These are phyloP conservation scores for Nasonia giraulti DNA, from an alignment of 1,140 invertebrate genomes.

Conservation along the genomic window DNA sequence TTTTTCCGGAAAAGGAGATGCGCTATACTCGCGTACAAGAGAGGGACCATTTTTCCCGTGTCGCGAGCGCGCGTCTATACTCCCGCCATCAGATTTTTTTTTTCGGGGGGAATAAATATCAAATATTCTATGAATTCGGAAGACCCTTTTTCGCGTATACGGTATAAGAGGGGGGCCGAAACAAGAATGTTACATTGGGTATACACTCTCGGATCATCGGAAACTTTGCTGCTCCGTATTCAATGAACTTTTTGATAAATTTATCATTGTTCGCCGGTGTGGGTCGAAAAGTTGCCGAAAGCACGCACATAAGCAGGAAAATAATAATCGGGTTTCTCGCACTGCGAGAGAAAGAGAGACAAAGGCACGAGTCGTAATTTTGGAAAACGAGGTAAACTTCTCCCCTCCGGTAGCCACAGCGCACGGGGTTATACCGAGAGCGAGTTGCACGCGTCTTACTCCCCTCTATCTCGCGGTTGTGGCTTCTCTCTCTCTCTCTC, in stretches of 20 bases:
- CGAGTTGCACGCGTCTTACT: background rate
- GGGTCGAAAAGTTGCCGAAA: background rate
- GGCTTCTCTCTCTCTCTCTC: constrained; percentile 53
- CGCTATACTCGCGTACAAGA: background rate
- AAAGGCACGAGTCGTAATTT: constrained; percentile 21
- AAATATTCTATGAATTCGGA: constrained; percentile 39
- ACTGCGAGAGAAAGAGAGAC: background rate
- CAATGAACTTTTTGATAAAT: background rate
- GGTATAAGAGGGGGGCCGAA: background rate
- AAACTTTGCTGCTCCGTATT: too few species aligned
- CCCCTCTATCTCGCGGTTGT: too few species aligned
- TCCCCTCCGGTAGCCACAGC: background rate
- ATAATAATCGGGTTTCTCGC: background rate
- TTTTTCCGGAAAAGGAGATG: constrained; percentile 14
- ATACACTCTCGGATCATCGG: too few species aligned
- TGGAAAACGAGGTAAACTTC: constrained; percentile 35
- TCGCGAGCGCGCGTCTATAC: background rate
- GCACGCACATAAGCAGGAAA: background rate
- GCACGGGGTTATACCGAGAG: background rate
- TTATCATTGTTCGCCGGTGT: background rate
- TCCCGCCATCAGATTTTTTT: constrained; percentile 5
- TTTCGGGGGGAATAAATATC: constrained; percentile 30
- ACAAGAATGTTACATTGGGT: background rate
- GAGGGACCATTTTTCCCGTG: background rate
- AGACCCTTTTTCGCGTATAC: background rate